Conservation (phyloP, 2,797 vertebrate genomes). For the Helarctos malayanus region DNA sequence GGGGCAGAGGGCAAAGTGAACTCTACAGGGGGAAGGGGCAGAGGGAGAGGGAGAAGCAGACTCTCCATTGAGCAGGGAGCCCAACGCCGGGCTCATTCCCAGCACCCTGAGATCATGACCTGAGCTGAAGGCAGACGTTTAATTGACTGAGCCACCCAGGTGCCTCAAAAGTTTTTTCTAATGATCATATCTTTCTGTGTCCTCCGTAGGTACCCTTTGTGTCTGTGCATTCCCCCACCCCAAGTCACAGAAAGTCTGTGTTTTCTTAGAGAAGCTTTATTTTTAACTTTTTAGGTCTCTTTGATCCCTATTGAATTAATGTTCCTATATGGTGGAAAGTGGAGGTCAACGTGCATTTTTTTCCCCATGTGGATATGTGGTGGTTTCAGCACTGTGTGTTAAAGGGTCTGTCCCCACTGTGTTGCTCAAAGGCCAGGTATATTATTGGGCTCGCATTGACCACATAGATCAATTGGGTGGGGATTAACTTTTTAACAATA, state of each 20-base stretch:
- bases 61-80: not conserved
- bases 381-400: not conserved
- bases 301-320: not conserved
- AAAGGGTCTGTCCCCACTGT: not conserved
- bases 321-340: not conserved
- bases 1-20: not conserved
- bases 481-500: slow-evolving; percentile 30
- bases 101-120: not conserved
- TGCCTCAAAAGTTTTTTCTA: not conserved
- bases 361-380: not conserved
- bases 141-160: not conserved
- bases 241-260: not conserved
- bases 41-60: not conserved
- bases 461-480: not conserved
- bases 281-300: slow-evolving; percentile 15
- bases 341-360: not conserved
- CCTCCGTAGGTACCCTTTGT: not conserved
- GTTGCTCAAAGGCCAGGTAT: not conserved
- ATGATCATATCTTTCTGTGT: not conserved
- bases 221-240: not conserved
- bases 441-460: not conserved
- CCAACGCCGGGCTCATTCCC: not conserved
- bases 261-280: slow-evolving; percentile 26
- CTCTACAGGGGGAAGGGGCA: no score
- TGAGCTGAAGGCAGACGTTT: not conserved